A percentile compares a stretch with the other conserved stretches of the same genome.
Conservation (phyloP, 2,113 vertebrate species). For the Heterochromis multidens region DNA sequence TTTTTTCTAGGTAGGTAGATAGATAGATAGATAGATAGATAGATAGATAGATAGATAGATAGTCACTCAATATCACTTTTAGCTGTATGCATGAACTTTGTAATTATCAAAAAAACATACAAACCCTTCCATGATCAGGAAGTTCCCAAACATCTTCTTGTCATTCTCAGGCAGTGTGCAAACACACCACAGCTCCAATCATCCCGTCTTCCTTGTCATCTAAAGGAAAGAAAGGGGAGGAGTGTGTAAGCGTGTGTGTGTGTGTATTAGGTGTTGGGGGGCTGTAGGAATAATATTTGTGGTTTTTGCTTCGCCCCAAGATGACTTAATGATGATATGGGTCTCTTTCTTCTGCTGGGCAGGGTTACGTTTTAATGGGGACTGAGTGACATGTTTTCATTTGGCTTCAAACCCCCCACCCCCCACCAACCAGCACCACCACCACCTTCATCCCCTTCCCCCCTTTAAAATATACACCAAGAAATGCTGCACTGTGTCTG, state of each 20-base stretch:
- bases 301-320: constrained; percentile 54
- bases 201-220: constrained; percentile 48
- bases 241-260: not conserved
- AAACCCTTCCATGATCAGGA: constrained; percentile 5
- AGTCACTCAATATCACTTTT: not conserved
- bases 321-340: constrained; percentile 71
- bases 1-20: too few relatives aligned
- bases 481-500: constrained; percentile 37
- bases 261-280: not conserved
- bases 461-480: constrained; percentile 49
- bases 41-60: not conserved
- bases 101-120: not conserved
- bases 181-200: constrained; percentile 49
- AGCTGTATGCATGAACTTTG: not conserved
- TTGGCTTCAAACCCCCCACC: constrained; percentile 27
- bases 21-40: too few relatives aligned
- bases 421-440: not conserved
- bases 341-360: constrained; percentile 65
- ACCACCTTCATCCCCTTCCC: not conserved
- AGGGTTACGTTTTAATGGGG: constrained; percentile 68
- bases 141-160: constrained; percentile 33
- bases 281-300: constrained; percentile 70
- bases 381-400: constrained; percentile 72
- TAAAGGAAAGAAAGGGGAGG: constrained; percentile 9
- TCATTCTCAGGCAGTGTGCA: constrained; percentile 31